Evolutionary conservation across 2,888 invertebrate species (phyloP).

Genomic region (Steinernema hermaphroditum): DNA sequence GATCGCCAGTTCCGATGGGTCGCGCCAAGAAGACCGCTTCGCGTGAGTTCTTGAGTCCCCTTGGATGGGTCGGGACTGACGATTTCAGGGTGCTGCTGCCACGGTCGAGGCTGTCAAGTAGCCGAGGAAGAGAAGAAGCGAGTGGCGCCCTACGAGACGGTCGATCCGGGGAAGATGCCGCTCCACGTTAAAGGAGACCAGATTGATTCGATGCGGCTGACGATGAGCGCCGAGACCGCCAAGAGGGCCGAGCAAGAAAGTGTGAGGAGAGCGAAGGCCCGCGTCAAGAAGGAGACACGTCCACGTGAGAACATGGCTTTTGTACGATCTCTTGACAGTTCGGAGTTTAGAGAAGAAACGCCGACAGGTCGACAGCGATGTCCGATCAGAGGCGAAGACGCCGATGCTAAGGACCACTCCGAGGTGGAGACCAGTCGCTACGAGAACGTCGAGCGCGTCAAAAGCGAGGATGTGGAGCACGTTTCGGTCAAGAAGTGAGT

Average conservation of each 20-base stretch:
- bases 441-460: slow-evolving; percentile 5
- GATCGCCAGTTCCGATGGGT: background rate
- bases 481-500: no score
- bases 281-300: no score
- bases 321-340: background rate
- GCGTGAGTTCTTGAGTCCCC: background rate
- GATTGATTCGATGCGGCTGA: slow-evolving; percentile 11
- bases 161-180: slow-evolving; percentile 9
- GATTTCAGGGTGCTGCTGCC: background rate
- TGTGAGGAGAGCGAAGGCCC: background rate
- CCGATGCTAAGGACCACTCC: background rate
- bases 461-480: background rate
- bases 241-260: background rate
- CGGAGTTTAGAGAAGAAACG: background rate
- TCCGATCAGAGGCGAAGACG: background rate
- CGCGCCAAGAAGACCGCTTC: background rate
- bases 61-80: background rate
- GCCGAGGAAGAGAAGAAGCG: background rate
- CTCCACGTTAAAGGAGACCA: background rate
- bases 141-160: background rate
- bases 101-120: background rate
- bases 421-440: background rate
- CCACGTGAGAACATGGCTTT: background rate
- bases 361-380: background rate
- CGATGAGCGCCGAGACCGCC: background rate